These are phyloP conservation scores for Corvus moneduloides DNA, from an alignment of 2,113 vertebrate genomes.

Conservation along the genomic window DNA sequence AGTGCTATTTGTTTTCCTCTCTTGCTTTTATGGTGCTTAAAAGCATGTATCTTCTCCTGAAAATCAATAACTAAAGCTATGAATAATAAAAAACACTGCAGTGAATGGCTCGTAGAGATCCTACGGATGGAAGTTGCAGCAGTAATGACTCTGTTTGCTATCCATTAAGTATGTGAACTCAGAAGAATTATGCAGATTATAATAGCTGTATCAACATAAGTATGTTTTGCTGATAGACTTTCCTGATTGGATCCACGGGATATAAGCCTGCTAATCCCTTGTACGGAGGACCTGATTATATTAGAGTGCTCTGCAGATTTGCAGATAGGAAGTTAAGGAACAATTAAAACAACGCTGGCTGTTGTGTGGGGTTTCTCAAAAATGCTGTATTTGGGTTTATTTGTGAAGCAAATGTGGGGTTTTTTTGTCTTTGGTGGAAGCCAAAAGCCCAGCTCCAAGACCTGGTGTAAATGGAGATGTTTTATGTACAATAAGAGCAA, in stretches of 20 bases:
- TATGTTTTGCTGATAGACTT: conserved; percentile 69
- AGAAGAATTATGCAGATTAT: conserved; percentile 73
- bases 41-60: conserved; percentile 52
- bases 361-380: neutral
- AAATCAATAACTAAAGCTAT: conserved; percentile 68
- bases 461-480: neutral
- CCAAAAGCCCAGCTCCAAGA: neutral
- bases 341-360: neutral
- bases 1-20: conserved; percentile 46
- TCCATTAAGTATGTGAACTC: conserved; percentile 69
- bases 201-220: conserved; percentile 71
- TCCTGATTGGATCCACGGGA: conserved; percentile 64
- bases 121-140: conserved; percentile 25
- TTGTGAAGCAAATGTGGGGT: fast-evolving
- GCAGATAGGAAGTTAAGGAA: conserved; percentile 24
- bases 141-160: conserved; percentile 67
- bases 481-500: neutral
- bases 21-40: conserved; percentile 58
- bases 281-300: conserved; percentile 48
- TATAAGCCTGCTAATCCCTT: conserved; percentile 59
- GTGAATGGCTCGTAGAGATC: conserved; percentile 42
- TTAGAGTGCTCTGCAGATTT: conserved; percentile 23
- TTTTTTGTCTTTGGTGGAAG: neutral
- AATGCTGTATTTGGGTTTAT: neutral
- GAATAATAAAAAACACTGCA: conserved; percentile 60